A percentile compares a stretch with the other conserved stretches of the same genome.
Conservation (phyloP, 2,888 invertebrate species). For the Cheilosia grossa region DNA sequence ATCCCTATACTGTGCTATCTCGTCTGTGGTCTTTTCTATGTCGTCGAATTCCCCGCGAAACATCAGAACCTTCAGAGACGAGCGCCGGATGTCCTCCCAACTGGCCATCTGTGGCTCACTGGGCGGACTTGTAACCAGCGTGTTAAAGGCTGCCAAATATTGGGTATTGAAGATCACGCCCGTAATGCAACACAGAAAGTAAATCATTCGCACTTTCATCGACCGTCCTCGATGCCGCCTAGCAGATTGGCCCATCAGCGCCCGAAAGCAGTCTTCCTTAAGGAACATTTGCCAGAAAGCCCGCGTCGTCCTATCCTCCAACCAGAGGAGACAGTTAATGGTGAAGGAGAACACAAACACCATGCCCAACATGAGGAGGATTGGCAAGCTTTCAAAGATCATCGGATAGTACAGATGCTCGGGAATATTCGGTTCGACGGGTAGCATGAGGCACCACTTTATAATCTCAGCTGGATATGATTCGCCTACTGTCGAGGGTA, state of each 20-base stretch:
- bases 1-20: constrained; percentile 2
- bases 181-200: constrained; percentile 24
- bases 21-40: background rate
- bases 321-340: constrained; percentile 4
- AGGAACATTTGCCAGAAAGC: background rate
- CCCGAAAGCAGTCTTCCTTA: constrained; percentile 33
- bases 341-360: constrained; percentile 37
- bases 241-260: constrained; percentile 30
- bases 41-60: constrained; percentile 7
- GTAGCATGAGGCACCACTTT: constrained; percentile 34
- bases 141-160: constrained; percentile 39
- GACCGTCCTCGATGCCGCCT: constrained; percentile 9
- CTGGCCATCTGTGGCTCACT: constrained; percentile 11
- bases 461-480: constrained; percentile 26
- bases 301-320: background rate
- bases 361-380: constrained; percentile 33
- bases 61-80: constrained; percentile 21
- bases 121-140: constrained; percentile 30
- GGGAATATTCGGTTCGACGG: constrained; percentile 36
- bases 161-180: constrained; percentile 40
- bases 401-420: constrained; percentile 43
- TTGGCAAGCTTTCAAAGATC: constrained; percentile 32
- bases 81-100: constrained; percentile 28
- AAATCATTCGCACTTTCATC: constrained; percentile 32
- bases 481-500: constrained; percentile 19